These are phyloP conservation scores for Eulemur rufifrons DNA, from an alignment of 2,113 vertebrate genomes.

Conservation along the genomic window DNA sequence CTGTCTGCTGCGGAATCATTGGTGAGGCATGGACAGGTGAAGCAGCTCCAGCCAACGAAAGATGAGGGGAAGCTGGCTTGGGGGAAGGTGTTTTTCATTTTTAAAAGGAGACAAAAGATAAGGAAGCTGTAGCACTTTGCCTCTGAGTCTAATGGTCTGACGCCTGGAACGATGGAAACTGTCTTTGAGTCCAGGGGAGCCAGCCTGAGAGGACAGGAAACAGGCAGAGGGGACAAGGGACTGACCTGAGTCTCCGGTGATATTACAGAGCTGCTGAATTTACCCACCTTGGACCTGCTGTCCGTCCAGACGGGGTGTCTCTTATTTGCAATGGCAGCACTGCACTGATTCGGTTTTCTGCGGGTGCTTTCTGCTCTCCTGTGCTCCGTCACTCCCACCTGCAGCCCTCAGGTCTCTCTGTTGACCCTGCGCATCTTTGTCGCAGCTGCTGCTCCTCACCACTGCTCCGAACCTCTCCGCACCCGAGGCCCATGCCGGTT, in stretches of 20 bases:
- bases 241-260: neutral
- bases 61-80: neutral
- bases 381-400: neutral
- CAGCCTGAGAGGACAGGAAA: neutral
- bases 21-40: neutral
- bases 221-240: neutral
- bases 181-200: neutral
- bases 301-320: neutral
- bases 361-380: neutral
- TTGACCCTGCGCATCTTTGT: neutral
- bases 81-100: neutral
- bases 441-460: neutral
- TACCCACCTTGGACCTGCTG: neutral
- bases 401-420: neutral
- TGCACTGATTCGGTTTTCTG: neutral
- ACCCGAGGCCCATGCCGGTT: fast-evolving
- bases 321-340: fast-evolving
- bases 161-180: neutral
- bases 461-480: neutral
- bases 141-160: neutral
- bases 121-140: neutral
- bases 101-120: neutral
- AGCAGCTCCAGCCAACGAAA: neutral
- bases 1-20: neutral
- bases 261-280: neutral